phyloP scores from a whole-genome alignment of 2,797 vertebrate species.

The Hemitrygon akajei region DNA sequence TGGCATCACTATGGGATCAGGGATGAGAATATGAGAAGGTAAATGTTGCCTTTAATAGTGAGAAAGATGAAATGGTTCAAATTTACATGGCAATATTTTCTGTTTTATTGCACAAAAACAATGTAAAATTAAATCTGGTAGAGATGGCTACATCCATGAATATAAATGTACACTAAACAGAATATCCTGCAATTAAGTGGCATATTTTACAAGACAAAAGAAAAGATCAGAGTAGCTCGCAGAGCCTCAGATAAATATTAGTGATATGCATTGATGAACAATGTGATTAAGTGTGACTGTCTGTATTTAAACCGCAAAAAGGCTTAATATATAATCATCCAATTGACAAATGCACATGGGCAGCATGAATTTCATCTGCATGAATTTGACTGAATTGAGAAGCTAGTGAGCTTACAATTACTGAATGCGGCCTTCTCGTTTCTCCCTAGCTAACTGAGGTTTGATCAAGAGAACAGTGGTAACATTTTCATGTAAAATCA shows the following conservation, averaged over 20 bases:
- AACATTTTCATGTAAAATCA: constrained; percentile 45
- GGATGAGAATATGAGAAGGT: too few relatives aligned
- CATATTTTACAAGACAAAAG: constrained; percentile 35
- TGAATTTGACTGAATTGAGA: constrained; percentile 35
- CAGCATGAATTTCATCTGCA: constrained; percentile 34
- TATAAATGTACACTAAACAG: constrained; percentile 4
- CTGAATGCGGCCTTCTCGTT: constrained; percentile 12
- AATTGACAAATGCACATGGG: constrained; percentile 36
- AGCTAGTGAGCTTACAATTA: constrained; percentile 18
- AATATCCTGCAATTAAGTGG: constrained; percentile 29
- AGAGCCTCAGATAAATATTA: constrained; percentile 33
- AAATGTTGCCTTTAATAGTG: not conserved
- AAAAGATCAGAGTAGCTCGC: constrained; percentile 3
- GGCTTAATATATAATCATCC: constrained; percentile 36
- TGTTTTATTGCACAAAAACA: not conserved
- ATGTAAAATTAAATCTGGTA: not conserved
- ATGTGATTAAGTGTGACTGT: constrained; percentile 34
- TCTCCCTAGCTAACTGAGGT: not conserved
- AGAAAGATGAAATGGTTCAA: not conserved
- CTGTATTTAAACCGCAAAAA: constrained; percentile 36
- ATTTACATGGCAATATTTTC: not conserved
- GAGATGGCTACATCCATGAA: not conserved
- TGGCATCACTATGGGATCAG: constrained; percentile 22
- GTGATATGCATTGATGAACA: constrained; percentile 36
- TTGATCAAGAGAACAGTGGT: not conserved